Evolutionary conservation across 2,113 vertebrate species (phyloP).

Genomic region (Dissostichus mawsoni): DNA sequence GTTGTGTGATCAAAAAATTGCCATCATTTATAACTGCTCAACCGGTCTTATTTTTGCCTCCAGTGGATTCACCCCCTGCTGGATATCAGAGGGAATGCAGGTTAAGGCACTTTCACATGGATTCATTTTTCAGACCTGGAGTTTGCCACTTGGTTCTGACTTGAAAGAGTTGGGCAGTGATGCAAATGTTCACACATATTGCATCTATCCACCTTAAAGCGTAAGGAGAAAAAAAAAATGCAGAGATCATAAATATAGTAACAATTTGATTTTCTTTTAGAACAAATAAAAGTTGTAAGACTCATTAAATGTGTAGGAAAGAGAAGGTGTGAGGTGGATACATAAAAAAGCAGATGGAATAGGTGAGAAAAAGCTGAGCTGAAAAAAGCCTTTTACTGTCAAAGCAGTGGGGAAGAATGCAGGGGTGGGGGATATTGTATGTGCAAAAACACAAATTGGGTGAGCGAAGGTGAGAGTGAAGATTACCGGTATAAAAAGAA

Average conservation of each 20-base stretch:
- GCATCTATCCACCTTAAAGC: not conserved
- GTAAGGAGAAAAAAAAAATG: not conserved
- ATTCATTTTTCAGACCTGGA: too few relatives aligned
- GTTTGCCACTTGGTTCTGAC: not conserved
- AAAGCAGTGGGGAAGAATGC: not conserved
- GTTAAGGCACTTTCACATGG: too few relatives aligned
- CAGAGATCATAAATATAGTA: not conserved
- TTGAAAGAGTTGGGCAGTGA: not conserved
- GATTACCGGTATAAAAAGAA: conserved; percentile 41
- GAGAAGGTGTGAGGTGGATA: conserved; percentile 28
- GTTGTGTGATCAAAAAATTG: too few relatives aligned
- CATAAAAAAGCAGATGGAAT: conserved; percentile 29
- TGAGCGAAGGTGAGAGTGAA: conserved; percentile 36
- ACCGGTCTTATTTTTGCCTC: too few relatives aligned
- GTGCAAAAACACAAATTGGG: conserved; percentile 45
- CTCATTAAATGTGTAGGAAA: conserved; percentile 47
- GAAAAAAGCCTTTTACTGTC: conserved; percentile 54
- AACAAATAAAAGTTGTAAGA: not conserved
- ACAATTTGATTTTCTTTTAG: not conserved
- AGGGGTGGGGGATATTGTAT: not conserved
- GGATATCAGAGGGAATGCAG: too few relatives aligned
- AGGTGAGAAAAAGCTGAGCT: conserved; percentile 43
- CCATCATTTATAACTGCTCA: too few relatives aligned
- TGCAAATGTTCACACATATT: not conserved
- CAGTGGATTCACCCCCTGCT: too few relatives aligned